Percentiles rank a stretch among this genome's conserved stretches.
Evolutionary conservation across 2,888 invertebrate species (phyloP).

Genomic region (Rambutsinella grinnellia): DNA sequence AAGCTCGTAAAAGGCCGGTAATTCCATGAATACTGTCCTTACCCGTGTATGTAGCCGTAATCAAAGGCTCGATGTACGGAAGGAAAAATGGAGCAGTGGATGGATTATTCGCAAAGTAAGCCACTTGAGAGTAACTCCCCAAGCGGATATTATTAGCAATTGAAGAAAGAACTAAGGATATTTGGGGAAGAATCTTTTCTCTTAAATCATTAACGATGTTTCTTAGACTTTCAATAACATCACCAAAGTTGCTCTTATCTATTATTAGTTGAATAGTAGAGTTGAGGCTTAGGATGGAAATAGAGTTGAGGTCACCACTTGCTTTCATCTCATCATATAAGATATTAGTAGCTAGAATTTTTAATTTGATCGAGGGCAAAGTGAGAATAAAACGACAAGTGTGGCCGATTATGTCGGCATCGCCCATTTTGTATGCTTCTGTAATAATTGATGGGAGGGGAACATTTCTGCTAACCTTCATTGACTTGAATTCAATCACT

Average conservation of each 20-base stretch:
- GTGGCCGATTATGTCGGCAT: background rate
- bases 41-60: slow-evolving; percentile 1
- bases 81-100: background rate
- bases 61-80: background rate
- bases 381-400: background rate
- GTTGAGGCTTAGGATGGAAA: background rate
- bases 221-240: background rate
- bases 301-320: background rate
- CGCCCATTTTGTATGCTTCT: background rate
- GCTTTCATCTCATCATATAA: background rate
- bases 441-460: background rate
- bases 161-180: background rate
- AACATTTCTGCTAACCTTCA: background rate
- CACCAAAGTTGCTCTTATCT: background rate
- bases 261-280: background rate
- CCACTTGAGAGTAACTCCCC: background rate
- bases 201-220: background rate
- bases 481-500: background rate
- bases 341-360: background rate
- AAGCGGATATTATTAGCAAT: background rate
- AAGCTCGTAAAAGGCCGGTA: background rate
- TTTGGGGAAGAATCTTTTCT: background rate
- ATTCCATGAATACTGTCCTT: background rate
- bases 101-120: background rate
- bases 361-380: background rate